Evolutionary conservation across 2,888 invertebrate genomes (phyloP).

Genomic region (Azorinus chamasolen): DNA sequence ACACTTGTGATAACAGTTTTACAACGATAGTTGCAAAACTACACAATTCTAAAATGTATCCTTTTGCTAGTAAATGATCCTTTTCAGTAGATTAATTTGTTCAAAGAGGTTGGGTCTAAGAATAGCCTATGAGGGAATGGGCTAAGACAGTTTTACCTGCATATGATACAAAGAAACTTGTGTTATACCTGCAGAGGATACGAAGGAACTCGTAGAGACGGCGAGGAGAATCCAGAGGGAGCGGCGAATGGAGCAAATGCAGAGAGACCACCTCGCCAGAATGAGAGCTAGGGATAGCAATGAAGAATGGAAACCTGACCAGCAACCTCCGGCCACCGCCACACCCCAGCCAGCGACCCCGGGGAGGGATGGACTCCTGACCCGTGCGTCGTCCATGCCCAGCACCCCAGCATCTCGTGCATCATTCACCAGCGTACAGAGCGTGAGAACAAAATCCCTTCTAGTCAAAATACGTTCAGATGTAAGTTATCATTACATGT

Average conservation of each 20-base stretch:
- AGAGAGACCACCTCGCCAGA: slow-evolving; percentile 47
- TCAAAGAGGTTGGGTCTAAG: no score
- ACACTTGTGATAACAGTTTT: no score
- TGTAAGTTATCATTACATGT: slow-evolving; percentile 64
- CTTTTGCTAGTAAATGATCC: no score
- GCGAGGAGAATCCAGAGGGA: slow-evolving; percentile 69
- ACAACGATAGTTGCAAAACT: no score
- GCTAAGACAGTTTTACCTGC: no score
- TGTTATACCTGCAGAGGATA: no score
- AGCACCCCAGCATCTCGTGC: slow-evolving; percentile 52
- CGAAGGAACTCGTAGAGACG: slow-evolving; percentile 66
- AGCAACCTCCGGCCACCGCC: not conserved
- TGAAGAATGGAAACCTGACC: slow-evolving; percentile 40
- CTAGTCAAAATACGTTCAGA: slow-evolving; percentile 69
- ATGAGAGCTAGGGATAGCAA: slow-evolving; percentile 41
- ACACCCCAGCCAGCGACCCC: slow-evolving; percentile 8
- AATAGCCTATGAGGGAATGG: no score
- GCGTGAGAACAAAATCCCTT: slow-evolving; percentile 64
- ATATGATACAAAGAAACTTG: no score
- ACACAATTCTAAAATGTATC: no score
- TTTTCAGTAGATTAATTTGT: no score
- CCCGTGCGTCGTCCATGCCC: slow-evolving; percentile 45
- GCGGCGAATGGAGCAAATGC: slow-evolving; percentile 59
- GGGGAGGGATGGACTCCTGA: slow-evolving; percentile 1
- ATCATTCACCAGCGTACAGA: slow-evolving; percentile 61